Percentiles rank a stretch among this genome's conserved stretches.
Conservation (phyloP, 53 echinoderm and acorn worm genomes). For the Actinopyga echinites region DNA sequence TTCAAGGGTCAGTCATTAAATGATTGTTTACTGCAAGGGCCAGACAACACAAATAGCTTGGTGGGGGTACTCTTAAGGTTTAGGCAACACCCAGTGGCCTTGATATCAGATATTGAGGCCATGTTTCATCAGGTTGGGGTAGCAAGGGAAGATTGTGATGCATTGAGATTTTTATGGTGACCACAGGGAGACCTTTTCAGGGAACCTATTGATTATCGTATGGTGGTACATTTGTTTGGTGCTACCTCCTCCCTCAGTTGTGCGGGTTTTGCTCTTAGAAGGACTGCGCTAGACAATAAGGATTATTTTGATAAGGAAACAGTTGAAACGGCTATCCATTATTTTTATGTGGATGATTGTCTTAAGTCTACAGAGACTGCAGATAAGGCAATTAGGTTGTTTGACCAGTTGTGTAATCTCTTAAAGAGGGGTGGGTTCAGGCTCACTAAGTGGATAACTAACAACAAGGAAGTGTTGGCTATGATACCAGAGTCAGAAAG, state of each 20-base stretch:
- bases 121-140: conserved; percentile 67
- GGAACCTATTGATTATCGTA: not conserved
- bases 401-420: conserved; percentile 12
- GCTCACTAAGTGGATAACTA: conserved; percentile 58
- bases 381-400: conserved; percentile 6
- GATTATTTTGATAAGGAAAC: conserved; percentile 11
- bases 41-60: conserved; percentile 51
- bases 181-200: not conserved
- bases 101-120: conserved; percentile 46
- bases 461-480: conserved; percentile 34
- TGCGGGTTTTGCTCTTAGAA: conserved; percentile 42
- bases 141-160: conserved; percentile 42
- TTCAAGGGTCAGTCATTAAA: conserved; percentile 47
- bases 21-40: conserved; percentile 50
- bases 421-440: conserved; percentile 48
- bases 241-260: conserved; percentile 48
- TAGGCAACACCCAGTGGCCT: conserved; percentile 42
- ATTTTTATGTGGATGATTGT: conserved; percentile 43
- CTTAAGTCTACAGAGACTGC: conserved; percentile 28
- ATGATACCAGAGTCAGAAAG: conserved; percentile 61
- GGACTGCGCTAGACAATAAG: conserved; percentile 21
- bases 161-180: conserved; percentile 60
- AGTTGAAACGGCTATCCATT: not conserved
- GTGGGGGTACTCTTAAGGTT: conserved; percentile 56
- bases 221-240: conserved; percentile 36